A percentile compares a stretch with the other conserved stretches of the same genome.
Evolutionary conservation across 2,888 invertebrate genomes (phyloP).

Genomic region (Bursaphelenchus okinawaensis): DNA sequence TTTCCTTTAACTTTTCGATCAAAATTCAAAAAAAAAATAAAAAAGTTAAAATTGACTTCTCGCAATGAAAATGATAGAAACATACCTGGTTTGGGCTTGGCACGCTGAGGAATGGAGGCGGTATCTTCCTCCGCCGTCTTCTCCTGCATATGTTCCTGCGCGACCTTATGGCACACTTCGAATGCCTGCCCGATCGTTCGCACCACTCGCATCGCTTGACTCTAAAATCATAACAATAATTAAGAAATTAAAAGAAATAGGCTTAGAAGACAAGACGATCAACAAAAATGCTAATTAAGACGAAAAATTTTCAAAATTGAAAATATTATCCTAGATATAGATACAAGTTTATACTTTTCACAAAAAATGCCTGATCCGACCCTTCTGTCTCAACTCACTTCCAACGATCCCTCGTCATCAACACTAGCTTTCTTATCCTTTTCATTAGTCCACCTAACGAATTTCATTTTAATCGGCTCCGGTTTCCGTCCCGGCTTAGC

Average conservation of each 20-base stretch:
- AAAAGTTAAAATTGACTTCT: too few species aligned
- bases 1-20: neutral
- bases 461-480: constrained; percentile 57
- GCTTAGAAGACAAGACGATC: too few species aligned
- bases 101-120: neutral
- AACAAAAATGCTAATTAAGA: too few species aligned
- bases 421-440: constrained; percentile 25
- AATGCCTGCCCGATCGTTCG: constrained; percentile 97
- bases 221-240: constrained; percentile 35
- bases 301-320: too few species aligned
- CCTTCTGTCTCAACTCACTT: constrained; percentile 47
- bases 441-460: constrained; percentile 52
- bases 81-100: neutral
- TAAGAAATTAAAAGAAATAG: neutral
- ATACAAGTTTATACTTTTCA: neutral
- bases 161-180: constrained; percentile 88
- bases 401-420: constrained; percentile 65
- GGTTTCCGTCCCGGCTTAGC: constrained; percentile 47
- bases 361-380: neutral
- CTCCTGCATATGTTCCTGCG: constrained; percentile 56
- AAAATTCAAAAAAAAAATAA: too few species aligned
- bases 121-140: constrained; percentile 24
- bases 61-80: neutral
- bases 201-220: constrained; percentile 93
- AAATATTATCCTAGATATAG: too few species aligned